These are phyloP conservation scores for Epinephelus lanceolatus DNA, from an alignment of 2,113 vertebrate species.

Conservation along the genomic window DNA sequence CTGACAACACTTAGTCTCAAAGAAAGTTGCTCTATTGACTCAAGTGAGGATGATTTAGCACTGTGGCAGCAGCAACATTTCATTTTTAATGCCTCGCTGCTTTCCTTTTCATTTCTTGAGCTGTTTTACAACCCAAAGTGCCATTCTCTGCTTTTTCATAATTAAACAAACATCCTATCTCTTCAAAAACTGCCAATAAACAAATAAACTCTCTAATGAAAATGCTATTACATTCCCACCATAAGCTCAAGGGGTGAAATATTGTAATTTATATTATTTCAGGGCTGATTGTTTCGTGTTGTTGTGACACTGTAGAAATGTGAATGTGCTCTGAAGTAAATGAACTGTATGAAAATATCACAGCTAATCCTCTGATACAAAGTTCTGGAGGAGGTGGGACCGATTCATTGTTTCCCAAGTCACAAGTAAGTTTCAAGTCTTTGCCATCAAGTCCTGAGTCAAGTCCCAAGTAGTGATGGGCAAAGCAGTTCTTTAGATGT, in stretches of 20 bases:
- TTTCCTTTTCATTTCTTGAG: slow-evolving; percentile 53
- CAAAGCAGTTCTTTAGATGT: no score
- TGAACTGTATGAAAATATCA: slow-evolving; percentile 1
- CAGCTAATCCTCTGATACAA: slow-evolving; percentile 2
- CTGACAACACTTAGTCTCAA: not conserved
- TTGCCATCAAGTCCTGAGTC: no score
- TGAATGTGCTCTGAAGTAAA: slow-evolving; percentile 15
- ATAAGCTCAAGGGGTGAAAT: slow-evolving; percentile 41
- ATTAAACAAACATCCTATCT: slow-evolving; percentile 65
- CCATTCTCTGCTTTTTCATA: slow-evolving; percentile 40
- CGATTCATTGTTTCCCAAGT: no score
- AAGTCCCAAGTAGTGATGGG: no score
- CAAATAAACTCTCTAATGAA: slow-evolving; percentile 60
- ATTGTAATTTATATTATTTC: slow-evolving; percentile 52
- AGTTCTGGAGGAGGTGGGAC: no score
- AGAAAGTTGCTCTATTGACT: slow-evolving; percentile 30
- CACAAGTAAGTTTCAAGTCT: no score
- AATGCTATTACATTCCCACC: slow-evolving; percentile 58
- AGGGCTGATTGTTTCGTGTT: slow-evolving; percentile 37
- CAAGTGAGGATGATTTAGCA: slow-evolving; percentile 24
- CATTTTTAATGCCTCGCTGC: slow-evolving; percentile 33
- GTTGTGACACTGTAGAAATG: slow-evolving; percentile 16
- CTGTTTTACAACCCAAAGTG: slow-evolving; percentile 33
- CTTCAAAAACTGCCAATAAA: slow-evolving; percentile 53
- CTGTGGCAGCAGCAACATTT: slow-evolving; percentile 29